A percentile compares a stretch with the other conserved stretches of the same genome.
Conservation (phyloP, 1,140 invertebrate genomes). For the Lepidurus arcticus region DNA sequence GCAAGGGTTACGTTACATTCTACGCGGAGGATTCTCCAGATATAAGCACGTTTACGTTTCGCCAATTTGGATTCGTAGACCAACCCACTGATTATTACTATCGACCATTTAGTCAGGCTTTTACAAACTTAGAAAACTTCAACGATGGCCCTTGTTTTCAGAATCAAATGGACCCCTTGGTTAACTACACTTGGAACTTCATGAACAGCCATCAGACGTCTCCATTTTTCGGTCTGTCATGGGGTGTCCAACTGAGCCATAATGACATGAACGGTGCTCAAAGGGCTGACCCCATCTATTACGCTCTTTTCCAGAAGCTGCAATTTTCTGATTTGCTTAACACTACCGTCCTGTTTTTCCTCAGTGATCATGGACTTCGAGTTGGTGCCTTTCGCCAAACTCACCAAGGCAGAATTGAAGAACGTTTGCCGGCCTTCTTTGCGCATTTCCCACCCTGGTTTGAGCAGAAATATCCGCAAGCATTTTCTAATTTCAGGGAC, state of each 20-base stretch:
- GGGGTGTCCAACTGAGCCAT: background rate
- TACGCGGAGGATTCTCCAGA: conserved; percentile 44
- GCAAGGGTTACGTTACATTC: conserved; percentile 41
- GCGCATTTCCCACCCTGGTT: conserved; percentile 49
- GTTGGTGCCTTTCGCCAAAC: conserved; percentile 48
- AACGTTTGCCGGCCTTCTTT: conserved; percentile 51
- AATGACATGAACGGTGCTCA: background rate
- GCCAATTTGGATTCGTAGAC: conserved; percentile 41
- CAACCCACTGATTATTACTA: background rate
- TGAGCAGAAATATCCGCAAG: conserved; percentile 41
- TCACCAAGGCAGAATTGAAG: conserved; percentile 51
- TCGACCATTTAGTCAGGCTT: background rate
- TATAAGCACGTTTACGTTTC: conserved; percentile 45
- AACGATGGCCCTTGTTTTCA: background rate
- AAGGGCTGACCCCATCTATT: background rate
- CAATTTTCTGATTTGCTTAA: background rate
- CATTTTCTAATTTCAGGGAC: conserved; percentile 45
- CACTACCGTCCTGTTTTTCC: background rate
- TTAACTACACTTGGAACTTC: background rate
- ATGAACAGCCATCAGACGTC: background rate
- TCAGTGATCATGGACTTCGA: conserved; percentile 44
- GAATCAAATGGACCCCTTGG: background rate
- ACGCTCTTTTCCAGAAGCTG: background rate
- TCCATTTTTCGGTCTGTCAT: background rate
- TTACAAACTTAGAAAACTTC: background rate